phyloP scores from a whole-genome alignment of 2,888 invertebrate genomes.

The Drosophila subsilvestris region DNA sequence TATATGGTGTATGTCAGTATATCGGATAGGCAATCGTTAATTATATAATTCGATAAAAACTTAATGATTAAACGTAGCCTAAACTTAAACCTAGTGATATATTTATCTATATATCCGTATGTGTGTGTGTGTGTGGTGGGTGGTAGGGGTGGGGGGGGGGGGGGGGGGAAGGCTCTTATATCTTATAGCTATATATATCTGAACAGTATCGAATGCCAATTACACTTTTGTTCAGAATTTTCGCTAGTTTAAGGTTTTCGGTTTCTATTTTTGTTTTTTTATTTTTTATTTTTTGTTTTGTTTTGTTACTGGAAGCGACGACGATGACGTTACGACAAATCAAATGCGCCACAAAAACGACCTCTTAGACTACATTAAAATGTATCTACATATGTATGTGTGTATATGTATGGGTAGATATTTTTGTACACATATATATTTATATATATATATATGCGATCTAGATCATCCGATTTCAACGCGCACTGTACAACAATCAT shows the following conservation, averaged over 20 bases:
- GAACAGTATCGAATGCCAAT: slow-evolving; percentile 18
- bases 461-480: slow-evolving; percentile 42
- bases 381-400: slow-evolving; percentile 22
- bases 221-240: slow-evolving; percentile 58
- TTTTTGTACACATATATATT: slow-evolving; percentile 1
- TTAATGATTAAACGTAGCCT: slow-evolving; percentile 1
- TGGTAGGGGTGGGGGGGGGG: not conserved
- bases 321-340: slow-evolving; percentile 58
- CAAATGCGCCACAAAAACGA: slow-evolving; percentile 47
- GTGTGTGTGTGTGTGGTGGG: not conserved
- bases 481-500: slow-evolving; percentile 74
- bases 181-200: slow-evolving; percentile 3
- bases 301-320: slow-evolving; percentile 74
- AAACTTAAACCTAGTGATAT: slow-evolving; percentile 28
- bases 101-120: slow-evolving; percentile 9
- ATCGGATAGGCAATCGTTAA: slow-evolving; percentile 4
- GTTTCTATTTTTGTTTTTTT: slow-evolving; percentile 19
- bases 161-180: slow-evolving; percentile 11
- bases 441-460: slow-evolving; percentile 38
- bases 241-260: slow-evolving; percentile 64
- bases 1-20: not conserved
- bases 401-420: slow-evolving; percentile 11
- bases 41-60: slow-evolving; percentile 35
- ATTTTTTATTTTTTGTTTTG: slow-evolving; percentile 27
- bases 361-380: slow-evolving; percentile 12